Evolutionary conservation across 1,140 invertebrate species (phyloP), one percentile per base, ranked within the genome.

Genomic region (Melipona quadrifasciata): DNA sequence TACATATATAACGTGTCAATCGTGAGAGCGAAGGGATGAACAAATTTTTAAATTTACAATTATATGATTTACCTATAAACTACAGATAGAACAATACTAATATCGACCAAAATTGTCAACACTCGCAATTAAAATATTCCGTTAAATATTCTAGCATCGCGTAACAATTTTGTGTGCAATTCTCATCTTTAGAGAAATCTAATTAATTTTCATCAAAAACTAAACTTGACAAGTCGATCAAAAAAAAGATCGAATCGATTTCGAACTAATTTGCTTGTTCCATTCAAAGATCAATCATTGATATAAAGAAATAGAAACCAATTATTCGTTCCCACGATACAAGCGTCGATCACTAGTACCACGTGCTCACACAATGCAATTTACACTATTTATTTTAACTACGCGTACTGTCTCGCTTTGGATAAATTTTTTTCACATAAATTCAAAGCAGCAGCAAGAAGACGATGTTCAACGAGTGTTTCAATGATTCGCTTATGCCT

Each of bases 211-310:
- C 16, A 65, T 19, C 27, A 10, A 3, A 19, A 31, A 19, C 0
- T 10, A 31, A 31, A 31, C 6, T 3, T 8, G 8, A 65, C 2
- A 10, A 65, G n/a, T 27, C 64, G 64, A 65, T 21, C 5, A 24
- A 21, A 67, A 0, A 2, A 67, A 12, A 34, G 21, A 12, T 70
- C 1, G 1, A 39, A 70, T 8, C 4, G 34, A 39, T 70, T 24
- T 39, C 8, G 2, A 4, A 0, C 24, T n/a, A 16, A 27, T 17
- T 0, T 1, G 0, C 12, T 39, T 24, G 24, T 14, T 24, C 4
- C 21, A 6, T 39, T 39, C 1, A 0, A 34, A 70, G 12, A 70
- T 16, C 12, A 12, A 70, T 39, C 1, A 39, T 24, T 0, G 34
- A 70, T 24, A 5, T 70, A 70, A 70, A 5, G 12, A 70, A 39